A percentile compares a stretch with the other conserved stretches of the same genome.
These are phyloP conservation scores for Acyrthosiphon pisum DNA, from an alignment of 1,140 invertebrate genomes.

Conservation along the genomic window DNA sequence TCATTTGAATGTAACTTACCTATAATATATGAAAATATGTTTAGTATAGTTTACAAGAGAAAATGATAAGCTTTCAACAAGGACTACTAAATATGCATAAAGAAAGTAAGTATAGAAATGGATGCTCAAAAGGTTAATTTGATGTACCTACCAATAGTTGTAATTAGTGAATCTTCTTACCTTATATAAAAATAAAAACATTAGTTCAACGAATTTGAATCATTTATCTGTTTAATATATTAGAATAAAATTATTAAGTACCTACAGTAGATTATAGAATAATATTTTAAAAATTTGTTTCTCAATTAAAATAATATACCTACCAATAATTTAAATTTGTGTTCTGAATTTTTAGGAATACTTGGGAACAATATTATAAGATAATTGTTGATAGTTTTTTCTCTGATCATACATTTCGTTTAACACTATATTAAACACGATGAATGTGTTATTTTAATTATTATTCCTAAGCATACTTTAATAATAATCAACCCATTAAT, in stretches of 20 bases:
- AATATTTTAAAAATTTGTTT: not conserved
- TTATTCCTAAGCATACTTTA: not conserved
- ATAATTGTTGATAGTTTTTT: not conserved
- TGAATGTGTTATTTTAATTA: constrained; percentile 5
- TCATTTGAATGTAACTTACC: not conserved
- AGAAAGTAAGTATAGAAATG: not conserved
- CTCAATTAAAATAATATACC: not conserved
- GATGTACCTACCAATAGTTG: not conserved
- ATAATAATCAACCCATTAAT: not conserved
- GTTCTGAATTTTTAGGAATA: not conserved
- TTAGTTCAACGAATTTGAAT: not conserved
- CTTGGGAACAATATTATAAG: not conserved
- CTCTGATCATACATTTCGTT: not conserved
- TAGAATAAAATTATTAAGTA: not conserved
- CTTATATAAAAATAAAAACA: not conserved
- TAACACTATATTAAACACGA: not conserved
- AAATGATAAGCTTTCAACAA: not conserved
- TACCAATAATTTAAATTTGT: not conserved
- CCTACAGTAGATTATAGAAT: not conserved
- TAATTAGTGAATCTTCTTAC: not conserved
- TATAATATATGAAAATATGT: not conserved
- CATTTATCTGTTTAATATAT: not conserved
- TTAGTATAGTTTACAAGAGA: not conserved
- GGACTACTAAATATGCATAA: not conserved
- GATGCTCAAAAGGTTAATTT: not conserved